phyloP scores from a whole-genome alignment of 1,140 invertebrate genomes.

The Drosophila erecta region DNA sequence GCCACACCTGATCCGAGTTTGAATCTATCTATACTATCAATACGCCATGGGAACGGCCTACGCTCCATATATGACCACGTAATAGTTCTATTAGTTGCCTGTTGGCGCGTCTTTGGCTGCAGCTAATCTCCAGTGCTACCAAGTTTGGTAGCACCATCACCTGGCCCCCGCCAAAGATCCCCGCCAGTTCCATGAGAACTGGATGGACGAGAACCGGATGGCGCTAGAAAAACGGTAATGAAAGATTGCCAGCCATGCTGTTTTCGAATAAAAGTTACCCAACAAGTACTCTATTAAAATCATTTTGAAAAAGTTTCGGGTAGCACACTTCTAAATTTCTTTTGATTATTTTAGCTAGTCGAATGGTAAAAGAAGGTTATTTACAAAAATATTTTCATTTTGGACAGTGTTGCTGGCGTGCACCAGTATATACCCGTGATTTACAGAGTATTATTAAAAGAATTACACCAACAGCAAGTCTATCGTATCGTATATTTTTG shows the following conservation, averaged over 20 bases:
- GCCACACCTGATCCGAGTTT: conserved; percentile 34
- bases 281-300: background rate
- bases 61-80: conserved; percentile 54
- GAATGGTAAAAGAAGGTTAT: too few relatives aligned
- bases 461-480: conserved; percentile 30
- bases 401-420: background rate
- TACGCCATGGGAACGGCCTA: conserved; percentile 69
- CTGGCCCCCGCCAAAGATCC: conserved; percentile 3
- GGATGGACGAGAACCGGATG: conserved; percentile 70
- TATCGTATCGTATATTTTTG: conserved; percentile 38
- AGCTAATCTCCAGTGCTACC: conserved; percentile 74
- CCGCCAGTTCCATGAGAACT: conserved; percentile 59
- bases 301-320: background rate
- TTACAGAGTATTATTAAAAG: conserved; percentile 4
- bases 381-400: too few relatives aligned
- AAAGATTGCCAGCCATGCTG: background rate
- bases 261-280: conserved; percentile 5
- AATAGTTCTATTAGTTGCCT: conserved; percentile 81
- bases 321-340: too few relatives aligned
- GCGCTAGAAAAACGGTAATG: conserved; percentile 38
- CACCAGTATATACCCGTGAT: background rate
- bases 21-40: conserved; percentile 3
- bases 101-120: conserved; percentile 71
- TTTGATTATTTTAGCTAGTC: too few relatives aligned
- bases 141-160: conserved; percentile 53